phyloP scores from a whole-genome alignment of 2,888 invertebrate species.

The Hemistola chrysoprasaria region DNA sequence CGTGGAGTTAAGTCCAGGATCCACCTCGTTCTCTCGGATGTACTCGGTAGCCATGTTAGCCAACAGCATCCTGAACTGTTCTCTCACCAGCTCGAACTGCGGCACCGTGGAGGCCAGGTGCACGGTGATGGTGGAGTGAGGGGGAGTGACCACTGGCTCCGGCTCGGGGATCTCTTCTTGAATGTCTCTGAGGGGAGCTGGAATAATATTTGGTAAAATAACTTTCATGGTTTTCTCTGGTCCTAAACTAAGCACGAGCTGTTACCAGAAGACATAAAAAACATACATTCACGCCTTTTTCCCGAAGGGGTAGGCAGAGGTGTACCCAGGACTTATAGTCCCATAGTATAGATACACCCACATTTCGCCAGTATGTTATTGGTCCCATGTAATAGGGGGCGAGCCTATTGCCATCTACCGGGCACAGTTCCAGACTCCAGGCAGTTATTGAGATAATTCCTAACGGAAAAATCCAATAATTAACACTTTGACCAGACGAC shows the following conservation, averaged over 20 bases:
- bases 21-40: slow-evolving; percentile 51
- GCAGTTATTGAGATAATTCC: too few relatives aligned
- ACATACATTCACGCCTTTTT: too few relatives aligned
- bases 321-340: too few relatives aligned
- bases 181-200: slow-evolving; percentile 35
- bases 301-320: too few relatives aligned
- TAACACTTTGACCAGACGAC: too few relatives aligned
- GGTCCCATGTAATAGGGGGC: too few relatives aligned
- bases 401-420: too few relatives aligned
- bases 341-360: too few relatives aligned
- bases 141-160: slow-evolving; percentile 41
- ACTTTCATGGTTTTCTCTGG: background rate
- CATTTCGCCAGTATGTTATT: too few relatives aligned
- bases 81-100: slow-evolving; percentile 44
- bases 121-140: slow-evolving; percentile 46
- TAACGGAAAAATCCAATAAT: too few relatives aligned
- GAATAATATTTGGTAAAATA: slow-evolving; percentile 4
- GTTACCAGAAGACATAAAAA: too few relatives aligned
- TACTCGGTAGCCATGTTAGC: slow-evolving; percentile 69
- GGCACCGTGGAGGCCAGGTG: slow-evolving; percentile 46
- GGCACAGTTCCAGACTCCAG: too few relatives aligned
- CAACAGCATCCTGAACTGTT: slow-evolving; percentile 52
- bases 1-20: slow-evolving; percentile 59
- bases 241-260: background rate
- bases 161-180: slow-evolving; percentile 39